Evolutionary conservation across 2,113 vertebrate species (phyloP).

Genomic region (Lophura nycthemera): DNA sequence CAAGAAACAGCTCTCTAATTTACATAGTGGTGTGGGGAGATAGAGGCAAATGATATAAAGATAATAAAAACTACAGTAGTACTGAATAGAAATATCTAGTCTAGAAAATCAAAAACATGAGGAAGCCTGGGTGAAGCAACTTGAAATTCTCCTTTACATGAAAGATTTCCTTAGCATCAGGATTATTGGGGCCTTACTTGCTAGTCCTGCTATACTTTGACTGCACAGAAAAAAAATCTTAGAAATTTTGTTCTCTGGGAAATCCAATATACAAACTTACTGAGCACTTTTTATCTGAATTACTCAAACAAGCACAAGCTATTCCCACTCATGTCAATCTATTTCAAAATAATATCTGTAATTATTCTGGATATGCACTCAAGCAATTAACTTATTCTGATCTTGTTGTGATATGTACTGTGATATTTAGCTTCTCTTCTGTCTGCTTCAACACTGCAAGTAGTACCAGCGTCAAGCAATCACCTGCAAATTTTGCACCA

Average conservation of each 20-base stretch:
- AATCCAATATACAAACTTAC: neutral
- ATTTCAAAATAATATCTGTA: neutral
- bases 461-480: neutral
- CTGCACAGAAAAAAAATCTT: neutral
- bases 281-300: neutral
- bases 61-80: neutral
- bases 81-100: neutral
- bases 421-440: neutral
- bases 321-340: neutral
- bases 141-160: neutral
- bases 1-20: neutral
- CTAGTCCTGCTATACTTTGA: neutral
- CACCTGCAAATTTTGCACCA: neutral
- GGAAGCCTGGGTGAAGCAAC: neutral
- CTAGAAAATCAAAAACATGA: neutral
- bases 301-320: accelerated
- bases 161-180: neutral
- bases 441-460: neutral
- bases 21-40: neutral
- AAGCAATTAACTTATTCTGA: neutral
- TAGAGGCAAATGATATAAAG: neutral
- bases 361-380: neutral
- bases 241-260: neutral
- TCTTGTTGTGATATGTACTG: neutral
- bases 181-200: neutral